Percentiles rank a stretch among this genome's conserved stretches.
Evolutionary conservation across 2,797 vertebrate genomes (phyloP).

Genomic region (Sciurus carolinensis): DNA sequence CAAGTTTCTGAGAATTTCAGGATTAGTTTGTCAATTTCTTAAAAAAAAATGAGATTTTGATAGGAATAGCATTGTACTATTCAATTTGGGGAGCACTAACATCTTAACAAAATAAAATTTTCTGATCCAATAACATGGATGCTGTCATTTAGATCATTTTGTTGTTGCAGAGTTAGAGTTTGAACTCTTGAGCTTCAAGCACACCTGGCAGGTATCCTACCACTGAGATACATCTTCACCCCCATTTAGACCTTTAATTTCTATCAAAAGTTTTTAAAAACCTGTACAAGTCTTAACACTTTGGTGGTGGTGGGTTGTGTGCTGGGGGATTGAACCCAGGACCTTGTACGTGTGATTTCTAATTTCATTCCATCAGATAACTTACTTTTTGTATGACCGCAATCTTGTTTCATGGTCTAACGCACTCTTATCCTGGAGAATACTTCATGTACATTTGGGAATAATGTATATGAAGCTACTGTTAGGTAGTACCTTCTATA

Average conservation of each 20-base stretch:
- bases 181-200: not conserved
- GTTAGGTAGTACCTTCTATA: not conserved
- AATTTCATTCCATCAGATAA: not conserved
- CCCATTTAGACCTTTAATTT: not conserved
- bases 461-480: not conserved
- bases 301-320: too few relatives aligned
- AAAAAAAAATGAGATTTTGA: constrained; percentile 22
- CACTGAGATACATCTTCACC: not conserved
- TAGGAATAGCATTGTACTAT: not conserved
- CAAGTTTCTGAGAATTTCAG: constrained; percentile 47
- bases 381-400: not conserved
- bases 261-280: not conserved
- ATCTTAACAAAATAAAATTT: not conserved
- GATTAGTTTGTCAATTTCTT: not conserved
- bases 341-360: too few relatives aligned
- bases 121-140: not conserved
- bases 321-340: too few relatives aligned
- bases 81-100: not conserved
- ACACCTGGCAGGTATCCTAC: not conserved
- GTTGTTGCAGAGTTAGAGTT: not conserved
- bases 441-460: not conserved
- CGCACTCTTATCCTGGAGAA: not conserved
- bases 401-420: not conserved
- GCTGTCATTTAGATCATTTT: not conserved
- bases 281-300: not conserved